Evolutionary conservation across 2,797 vertebrate genomes (phyloP).

Genomic region (Sebastes nivosus): DNA sequence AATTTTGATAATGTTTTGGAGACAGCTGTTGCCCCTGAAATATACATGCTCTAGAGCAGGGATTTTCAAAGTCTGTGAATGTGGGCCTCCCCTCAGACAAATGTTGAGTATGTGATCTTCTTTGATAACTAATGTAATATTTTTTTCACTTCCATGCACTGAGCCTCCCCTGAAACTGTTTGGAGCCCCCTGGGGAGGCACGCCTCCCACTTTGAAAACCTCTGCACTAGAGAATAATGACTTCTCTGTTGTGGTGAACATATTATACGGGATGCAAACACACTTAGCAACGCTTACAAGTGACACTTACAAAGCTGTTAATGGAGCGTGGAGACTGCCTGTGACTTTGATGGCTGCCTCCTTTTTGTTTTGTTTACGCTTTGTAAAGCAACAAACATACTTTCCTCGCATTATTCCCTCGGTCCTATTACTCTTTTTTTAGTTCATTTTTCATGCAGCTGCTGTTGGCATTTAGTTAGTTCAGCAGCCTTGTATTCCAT

Average conservation of each 20-base stretch:
- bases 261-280: slow-evolving; percentile 23
- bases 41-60: neutral
- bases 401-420: neutral
- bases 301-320: slow-evolving; percentile 39
- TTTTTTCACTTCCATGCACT: too few species aligned
- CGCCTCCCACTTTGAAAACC: neutral
- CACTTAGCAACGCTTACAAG: slow-evolving; percentile 3
- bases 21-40: slow-evolving; percentile 17
- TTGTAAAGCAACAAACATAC: slow-evolving; percentile 17
- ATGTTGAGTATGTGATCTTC: too few species aligned
- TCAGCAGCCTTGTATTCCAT: neutral
- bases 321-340: slow-evolving; percentile 22
- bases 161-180: too few species aligned
- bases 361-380: slow-evolving; percentile 27
- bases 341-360: slow-evolving; percentile 23
- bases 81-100: too few species aligned
- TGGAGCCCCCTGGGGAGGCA: neutral
- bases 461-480: neutral
- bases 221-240: slow-evolving; percentile 11
- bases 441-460: neutral
- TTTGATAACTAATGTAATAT: too few species aligned
- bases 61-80: neutral
- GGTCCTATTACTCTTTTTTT: neutral
- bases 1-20: neutral
- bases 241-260: slow-evolving; percentile 17